A percentile compares a stretch with the other conserved stretches of the same genome.
phyloP scores from a whole-genome alignment of 2,888 invertebrate genomes.

The Chrysopilus asiliformis region DNA sequence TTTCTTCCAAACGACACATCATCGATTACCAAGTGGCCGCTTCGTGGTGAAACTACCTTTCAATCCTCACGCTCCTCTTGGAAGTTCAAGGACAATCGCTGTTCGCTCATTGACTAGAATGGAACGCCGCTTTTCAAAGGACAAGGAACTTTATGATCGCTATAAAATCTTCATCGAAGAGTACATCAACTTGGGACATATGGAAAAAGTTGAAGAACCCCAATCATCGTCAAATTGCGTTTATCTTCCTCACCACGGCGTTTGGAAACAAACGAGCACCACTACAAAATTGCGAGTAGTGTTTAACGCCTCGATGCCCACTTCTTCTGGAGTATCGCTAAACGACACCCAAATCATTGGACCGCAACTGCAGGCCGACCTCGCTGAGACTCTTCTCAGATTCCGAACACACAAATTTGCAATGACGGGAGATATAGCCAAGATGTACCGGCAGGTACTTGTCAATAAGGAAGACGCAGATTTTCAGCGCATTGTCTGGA shows the following conservation, averaged over 20 bases:
- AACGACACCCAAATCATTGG: constrained; percentile 10
- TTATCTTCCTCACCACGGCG: constrained; percentile 7
- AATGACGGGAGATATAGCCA: constrained; percentile 13
- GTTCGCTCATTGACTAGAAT: no score
- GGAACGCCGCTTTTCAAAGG: no score
- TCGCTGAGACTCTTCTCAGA: constrained; percentile 6
- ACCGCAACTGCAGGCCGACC: constrained; percentile 8
- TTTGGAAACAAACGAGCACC: constrained; percentile 1
- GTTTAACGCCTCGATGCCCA: constrained; percentile 7
- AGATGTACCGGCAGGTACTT: constrained; percentile 12
- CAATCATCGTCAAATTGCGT: not conserved
- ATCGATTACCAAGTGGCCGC: no score
- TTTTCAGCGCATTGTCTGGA: constrained; percentile 13
- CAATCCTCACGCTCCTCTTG: no score
- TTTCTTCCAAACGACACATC: no score
- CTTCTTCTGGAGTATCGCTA: constrained; percentile 6
- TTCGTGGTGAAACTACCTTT: no score
- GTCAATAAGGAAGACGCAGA: constrained; percentile 8
- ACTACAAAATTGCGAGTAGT: constrained; percentile 8
- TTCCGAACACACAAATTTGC: constrained; percentile 8
- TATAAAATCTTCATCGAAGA: constrained; percentile 7
- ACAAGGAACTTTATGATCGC: no score
- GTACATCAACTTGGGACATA: constrained; percentile 4
- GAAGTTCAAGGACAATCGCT: no score
- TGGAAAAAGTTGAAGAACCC: constrained; percentile 2